Evolutionary conservation across 2,797 vertebrate species (phyloP).

Genomic region (Rhynchotus rufescens): DNA sequence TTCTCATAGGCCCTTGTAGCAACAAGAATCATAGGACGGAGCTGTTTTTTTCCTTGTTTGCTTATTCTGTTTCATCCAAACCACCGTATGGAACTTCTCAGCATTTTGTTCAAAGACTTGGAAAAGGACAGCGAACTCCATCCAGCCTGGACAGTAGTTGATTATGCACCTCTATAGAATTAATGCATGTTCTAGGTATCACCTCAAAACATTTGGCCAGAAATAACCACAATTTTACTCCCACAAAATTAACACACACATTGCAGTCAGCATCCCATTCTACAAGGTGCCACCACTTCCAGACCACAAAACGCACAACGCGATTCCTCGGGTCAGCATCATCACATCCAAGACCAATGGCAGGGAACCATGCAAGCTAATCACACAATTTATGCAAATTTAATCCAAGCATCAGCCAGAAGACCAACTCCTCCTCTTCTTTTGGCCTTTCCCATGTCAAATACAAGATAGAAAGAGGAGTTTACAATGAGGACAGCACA

Average conservation of each 20-base stretch:
- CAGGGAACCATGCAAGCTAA: background rate
- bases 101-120: background rate
- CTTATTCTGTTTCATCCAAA: background rate
- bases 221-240: background rate
- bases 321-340: background rate
- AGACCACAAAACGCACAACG: background rate
- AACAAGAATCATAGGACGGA: background rate
- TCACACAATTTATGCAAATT: background rate
- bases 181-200: background rate
- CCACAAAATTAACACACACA: background rate
- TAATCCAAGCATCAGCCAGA: background rate
- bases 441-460: background rate
- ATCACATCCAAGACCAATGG: fast-evolving
- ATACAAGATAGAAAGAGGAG: background rate
- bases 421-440: background rate
- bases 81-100: fast-evolving
- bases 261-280: fast-evolving
- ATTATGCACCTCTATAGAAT: background rate
- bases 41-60: background rate
- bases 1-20: background rate
- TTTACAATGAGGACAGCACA: background rate
- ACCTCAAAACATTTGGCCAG: background rate
- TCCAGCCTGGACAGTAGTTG: background rate
- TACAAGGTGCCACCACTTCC: background rate
- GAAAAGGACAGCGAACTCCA: background rate